These are phyloP conservation scores for Astropecten irregularis DNA, from an alignment of 53 echinoderm and acorn worm genomes.

Conservation along the genomic window DNA sequence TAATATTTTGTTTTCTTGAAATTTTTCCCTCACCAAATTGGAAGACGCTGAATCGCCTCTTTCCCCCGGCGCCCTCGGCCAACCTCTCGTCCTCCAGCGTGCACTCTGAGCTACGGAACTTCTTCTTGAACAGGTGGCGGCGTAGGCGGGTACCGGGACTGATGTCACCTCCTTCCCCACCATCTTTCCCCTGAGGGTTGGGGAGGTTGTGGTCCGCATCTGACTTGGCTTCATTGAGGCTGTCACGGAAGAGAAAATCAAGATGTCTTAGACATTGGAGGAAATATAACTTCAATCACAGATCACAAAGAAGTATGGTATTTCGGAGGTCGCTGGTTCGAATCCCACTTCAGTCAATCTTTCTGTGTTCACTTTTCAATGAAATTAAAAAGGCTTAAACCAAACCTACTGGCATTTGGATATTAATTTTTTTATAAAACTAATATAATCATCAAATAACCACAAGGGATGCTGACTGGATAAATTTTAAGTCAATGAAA, in stretches of 20 bases:
- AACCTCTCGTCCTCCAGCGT: constrained; percentile 65
- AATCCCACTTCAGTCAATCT: no score
- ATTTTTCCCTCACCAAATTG: constrained; percentile 79
- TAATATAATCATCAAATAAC: no score
- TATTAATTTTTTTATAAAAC: no score
- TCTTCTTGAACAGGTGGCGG: constrained; percentile 87
- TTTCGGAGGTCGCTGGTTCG: no score
- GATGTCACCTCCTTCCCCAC: constrained; percentile 82
- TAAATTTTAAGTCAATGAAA: no score
- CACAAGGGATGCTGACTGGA: no score
- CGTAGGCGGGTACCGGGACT: constrained; percentile 90
- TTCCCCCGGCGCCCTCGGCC: constrained; percentile 70
- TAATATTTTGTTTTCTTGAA: no score
- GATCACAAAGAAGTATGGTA: background rate
- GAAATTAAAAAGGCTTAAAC: no score
- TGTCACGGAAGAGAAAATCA: background rate
- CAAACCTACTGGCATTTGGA: no score
- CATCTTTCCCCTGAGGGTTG: constrained; percentile 73
- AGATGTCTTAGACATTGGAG: background rate
- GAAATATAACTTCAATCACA: background rate
- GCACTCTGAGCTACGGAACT: constrained; percentile 72
- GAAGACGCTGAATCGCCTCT: constrained; percentile 95
- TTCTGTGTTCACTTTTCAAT: no score
- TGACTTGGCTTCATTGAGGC: constrained; percentile 45
- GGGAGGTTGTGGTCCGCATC: constrained; percentile 73